Percentiles rank a stretch among this genome's conserved stretches.
Conservation (phyloP, 2,888 invertebrate species). For the Nephrotoma appendiculata region DNA sequence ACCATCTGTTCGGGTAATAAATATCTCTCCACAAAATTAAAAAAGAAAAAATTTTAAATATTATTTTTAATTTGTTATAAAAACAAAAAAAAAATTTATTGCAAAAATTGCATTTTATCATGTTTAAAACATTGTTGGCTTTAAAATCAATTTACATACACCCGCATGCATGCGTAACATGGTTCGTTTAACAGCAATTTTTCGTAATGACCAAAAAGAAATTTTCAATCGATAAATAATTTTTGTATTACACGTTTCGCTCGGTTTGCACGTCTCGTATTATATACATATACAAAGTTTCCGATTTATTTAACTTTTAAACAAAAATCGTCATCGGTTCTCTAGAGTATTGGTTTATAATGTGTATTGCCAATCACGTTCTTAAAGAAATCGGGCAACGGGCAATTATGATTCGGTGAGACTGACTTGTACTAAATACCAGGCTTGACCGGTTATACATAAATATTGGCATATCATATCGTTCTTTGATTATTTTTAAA, state of each 20-base stretch:
- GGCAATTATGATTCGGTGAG: no score
- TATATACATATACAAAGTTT: not conserved
- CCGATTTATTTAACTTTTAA: not conserved
- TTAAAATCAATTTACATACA: not conserved
- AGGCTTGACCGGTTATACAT: no score
- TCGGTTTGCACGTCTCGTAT: not conserved
- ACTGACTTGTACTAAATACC: no score
- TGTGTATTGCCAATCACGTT: not conserved
- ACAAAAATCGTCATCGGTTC: not conserved
- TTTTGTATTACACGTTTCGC: not conserved
- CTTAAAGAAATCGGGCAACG: not conserved
- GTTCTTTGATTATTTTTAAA: no score
- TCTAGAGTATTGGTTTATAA: not conserved
- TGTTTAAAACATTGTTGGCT: not conserved
- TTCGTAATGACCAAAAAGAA: not conserved
- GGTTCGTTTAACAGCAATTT: not conserved
- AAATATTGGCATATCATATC: no score
- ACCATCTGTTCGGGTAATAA: not conserved
- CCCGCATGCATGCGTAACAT: not conserved
- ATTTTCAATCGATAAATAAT: not conserved
- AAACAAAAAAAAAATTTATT: not conserved
- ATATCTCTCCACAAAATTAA: not conserved
- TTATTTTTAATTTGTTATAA: not conserved
- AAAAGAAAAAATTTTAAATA: not conserved
- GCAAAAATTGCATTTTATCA: not conserved